Evolutionary conservation across 2,888 invertebrate genomes (phyloP).

Genomic region (Baronia brevicornis): DNA sequence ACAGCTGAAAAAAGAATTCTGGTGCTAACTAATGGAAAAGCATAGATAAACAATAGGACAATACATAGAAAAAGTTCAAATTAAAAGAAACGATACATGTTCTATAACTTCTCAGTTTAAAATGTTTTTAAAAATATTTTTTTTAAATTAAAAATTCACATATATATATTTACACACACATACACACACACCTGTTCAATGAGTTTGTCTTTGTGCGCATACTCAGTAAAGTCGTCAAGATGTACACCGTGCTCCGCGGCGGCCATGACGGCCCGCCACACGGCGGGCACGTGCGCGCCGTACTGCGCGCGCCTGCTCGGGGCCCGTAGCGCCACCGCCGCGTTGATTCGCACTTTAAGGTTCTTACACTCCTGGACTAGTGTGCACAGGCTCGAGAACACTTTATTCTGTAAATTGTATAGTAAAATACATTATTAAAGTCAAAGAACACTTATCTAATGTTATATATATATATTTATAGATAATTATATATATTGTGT

Average conservation of each 20-base stretch:
- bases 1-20: slow-evolving; percentile 79
- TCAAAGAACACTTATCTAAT: too few species aligned
- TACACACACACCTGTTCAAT: slow-evolving; percentile 81
- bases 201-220: slow-evolving; percentile 89
- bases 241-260: slow-evolving; percentile 87
- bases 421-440: background rate
- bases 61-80: background rate
- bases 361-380: slow-evolving; percentile 85
- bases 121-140: background rate
- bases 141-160: background rate
- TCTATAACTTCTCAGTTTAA: too few species aligned
- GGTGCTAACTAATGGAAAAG: too few species aligned
- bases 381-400: slow-evolving; percentile 79
- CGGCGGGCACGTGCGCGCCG: slow-evolving; percentile 72
- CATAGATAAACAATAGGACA: too few species aligned
- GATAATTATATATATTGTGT: too few species aligned
- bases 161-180: background rate
- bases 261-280: slow-evolving; percentile 83
- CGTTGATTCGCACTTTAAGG: slow-evolving; percentile 93
- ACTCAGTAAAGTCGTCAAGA: slow-evolving; percentile 88
- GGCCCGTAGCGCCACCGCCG: slow-evolving; percentile 83
- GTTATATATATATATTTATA: too few species aligned
- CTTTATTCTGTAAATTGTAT: slow-evolving; percentile 61
- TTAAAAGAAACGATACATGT: too few species aligned
- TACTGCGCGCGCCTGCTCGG: slow-evolving; percentile 78